phyloP scores from a whole-genome alignment of 2,797 vertebrate genomes.

The Anguilla anguilla region DNA sequence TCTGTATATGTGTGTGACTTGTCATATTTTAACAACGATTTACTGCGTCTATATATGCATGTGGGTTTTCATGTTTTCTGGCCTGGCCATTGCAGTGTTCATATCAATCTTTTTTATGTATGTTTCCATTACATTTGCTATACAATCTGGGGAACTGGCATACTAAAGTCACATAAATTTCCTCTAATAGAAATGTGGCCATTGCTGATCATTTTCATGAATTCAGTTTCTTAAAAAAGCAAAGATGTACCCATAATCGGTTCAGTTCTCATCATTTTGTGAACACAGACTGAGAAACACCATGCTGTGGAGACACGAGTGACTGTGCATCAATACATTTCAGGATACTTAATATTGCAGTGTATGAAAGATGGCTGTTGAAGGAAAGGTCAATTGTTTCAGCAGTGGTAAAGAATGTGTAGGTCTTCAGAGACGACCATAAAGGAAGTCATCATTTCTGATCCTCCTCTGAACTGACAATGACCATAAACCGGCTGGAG shows the following conservation, averaged over 20 bases:
- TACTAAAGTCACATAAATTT: not conserved
- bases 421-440: conserved; percentile 44
- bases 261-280: conserved; percentile 34
- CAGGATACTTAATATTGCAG: not conserved
- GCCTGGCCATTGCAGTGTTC: not conserved
- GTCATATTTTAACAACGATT: not conserved
- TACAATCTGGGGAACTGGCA: not conserved
- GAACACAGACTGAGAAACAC: conserved; percentile 34
- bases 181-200: conserved; percentile 28
- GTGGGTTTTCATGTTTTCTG: not conserved
- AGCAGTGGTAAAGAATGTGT: conserved; percentile 37
- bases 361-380: conserved; percentile 11
- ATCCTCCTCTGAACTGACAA: not conserved
- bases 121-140: not conserved
- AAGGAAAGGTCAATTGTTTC: conserved; percentile 43
- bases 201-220: conserved; percentile 45
- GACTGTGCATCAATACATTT: not conserved
- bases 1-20: not conserved
- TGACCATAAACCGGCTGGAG: conserved; percentile 41
- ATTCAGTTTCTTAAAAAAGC: conserved; percentile 32
- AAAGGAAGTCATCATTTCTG: not conserved
- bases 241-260: not conserved
- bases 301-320: not conserved
- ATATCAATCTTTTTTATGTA: not conserved
- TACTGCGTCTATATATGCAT: not conserved